These are phyloP conservation scores for Hylia prasina DNA, from an alignment of 2,113 vertebrate genomes.

Conservation along the genomic window DNA sequence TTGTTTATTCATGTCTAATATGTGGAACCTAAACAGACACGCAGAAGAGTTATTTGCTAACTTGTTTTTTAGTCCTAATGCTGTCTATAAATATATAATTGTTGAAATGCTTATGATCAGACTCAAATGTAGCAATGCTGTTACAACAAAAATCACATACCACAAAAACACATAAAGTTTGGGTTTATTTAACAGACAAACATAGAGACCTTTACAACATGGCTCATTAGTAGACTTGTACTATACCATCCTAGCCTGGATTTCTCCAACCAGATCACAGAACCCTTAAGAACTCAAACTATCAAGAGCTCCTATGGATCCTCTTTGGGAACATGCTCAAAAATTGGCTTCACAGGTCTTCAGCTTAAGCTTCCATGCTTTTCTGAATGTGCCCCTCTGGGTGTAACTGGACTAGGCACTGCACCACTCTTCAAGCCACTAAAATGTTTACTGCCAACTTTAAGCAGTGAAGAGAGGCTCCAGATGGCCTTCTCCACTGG, in stretches of 20 bases:
- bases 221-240: background rate
- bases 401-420: background rate
- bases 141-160: background rate
- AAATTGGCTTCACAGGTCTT: background rate
- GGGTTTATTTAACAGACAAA: background rate
- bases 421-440: background rate
- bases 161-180: background rate
- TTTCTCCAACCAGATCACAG: background rate
- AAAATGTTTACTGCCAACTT: background rate
- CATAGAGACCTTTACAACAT: background rate
- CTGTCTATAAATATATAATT: slow-evolving; percentile 23
- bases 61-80: background rate
- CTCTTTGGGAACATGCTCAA: background rate
- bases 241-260: background rate
- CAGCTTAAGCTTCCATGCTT: background rate
- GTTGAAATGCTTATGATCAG: background rate
- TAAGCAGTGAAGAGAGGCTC: background rate
- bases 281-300: background rate
- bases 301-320: background rate
- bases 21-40: slow-evolving; percentile 46
- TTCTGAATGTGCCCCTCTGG: background rate
- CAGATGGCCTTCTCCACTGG: background rate
- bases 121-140: background rate
- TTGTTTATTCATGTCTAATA: slow-evolving; percentile 66
- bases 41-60: slow-evolving; percentile 7